Evolutionary conservation across 2,797 vertebrate genomes (phyloP), one percentile per base, ranked within the genome.

Genomic region (Protonibea diacanthus): DNA sequence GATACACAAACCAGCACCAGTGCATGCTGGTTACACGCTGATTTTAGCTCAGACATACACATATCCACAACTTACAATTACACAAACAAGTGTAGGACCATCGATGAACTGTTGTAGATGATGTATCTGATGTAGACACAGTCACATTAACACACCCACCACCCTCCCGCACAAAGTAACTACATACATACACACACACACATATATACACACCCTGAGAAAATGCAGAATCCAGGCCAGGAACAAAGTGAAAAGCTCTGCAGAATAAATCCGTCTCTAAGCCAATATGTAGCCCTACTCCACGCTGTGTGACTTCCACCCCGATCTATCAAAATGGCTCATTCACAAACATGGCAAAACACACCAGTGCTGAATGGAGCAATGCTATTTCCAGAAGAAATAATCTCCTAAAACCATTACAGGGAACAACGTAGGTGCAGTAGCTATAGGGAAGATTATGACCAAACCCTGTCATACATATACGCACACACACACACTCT

Each of bases 321-420:
- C 77, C 6, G 17, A 91, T 88, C 86, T 85, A 89, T 88, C 74
- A 91, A 87, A 92, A 91, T 21, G n/a, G 78, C 83, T 93, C 88
- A 92, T 94, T 94, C 90, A 93, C 84, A 87, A 91, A 92, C 91
- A 91, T 87, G 80, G 90, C 82, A 81, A 88, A 86, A 82, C 44
- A 82, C 62, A 81, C 47, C 79, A 64, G 61, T 1, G 6, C 78
- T 87, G 85, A 91, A 91, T 76, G 83, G 78, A 91, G 88, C 83
- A 74, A 89, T 86, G 89, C 90, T 94, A 92, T 94, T 94, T 88
- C 81, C 75, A 71, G 87, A 88, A 80, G 83, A 92, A 92, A 92
- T 94, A 94, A 95, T 95, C 94, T 91, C 83, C 86, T 94, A 94
- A 94, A 94, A 93, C 91, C 93, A 94, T 95, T 94, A 94, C 82